Evolutionary conservation across 2,797 vertebrate species (phyloP).

Genomic region (Acropternis orthonyx): DNA sequence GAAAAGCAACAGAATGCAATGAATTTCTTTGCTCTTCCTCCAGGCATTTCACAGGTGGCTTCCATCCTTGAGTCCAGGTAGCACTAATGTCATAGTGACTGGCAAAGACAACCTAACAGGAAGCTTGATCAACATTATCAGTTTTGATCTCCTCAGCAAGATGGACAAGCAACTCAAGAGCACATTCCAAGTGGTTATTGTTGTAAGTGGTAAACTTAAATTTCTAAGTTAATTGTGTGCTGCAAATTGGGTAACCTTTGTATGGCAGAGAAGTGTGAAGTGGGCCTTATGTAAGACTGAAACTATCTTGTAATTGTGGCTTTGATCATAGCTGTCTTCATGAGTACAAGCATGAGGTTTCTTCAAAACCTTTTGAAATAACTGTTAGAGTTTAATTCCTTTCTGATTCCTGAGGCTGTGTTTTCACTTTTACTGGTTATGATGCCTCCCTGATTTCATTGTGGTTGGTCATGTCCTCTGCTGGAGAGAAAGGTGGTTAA

Average conservation of each 20-base stretch:
- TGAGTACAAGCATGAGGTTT: background rate
- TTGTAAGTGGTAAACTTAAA: conserved; percentile 79
- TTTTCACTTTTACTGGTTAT: background rate
- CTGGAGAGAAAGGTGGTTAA: background rate
- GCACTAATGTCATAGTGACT: conserved; percentile 89
- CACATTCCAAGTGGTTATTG: conserved; percentile 88
- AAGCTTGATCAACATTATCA: conserved; percentile 91
- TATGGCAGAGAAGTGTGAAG: background rate
- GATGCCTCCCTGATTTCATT: background rate
- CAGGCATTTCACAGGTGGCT: conserved; percentile 94
- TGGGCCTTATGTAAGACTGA: background rate
- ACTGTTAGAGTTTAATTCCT: background rate
- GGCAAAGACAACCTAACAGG: conserved; percentile 83
- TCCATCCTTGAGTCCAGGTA: conserved; percentile 83
- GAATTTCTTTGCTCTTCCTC: background rate
- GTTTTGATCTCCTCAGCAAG: conserved; percentile 94
- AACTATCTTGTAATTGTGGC: background rate
- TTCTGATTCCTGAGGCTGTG: background rate
- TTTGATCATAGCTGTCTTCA: background rate
- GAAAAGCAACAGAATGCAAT: background rate
- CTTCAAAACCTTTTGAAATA: background rate
- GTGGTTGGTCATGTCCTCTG: background rate
- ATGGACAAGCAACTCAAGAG: conserved; percentile 84
- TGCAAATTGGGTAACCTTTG: background rate
- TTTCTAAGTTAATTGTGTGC: background rate